Conservation (phyloP, 2,113 vertebrate species). For the Calidris pygmaea region DNA sequence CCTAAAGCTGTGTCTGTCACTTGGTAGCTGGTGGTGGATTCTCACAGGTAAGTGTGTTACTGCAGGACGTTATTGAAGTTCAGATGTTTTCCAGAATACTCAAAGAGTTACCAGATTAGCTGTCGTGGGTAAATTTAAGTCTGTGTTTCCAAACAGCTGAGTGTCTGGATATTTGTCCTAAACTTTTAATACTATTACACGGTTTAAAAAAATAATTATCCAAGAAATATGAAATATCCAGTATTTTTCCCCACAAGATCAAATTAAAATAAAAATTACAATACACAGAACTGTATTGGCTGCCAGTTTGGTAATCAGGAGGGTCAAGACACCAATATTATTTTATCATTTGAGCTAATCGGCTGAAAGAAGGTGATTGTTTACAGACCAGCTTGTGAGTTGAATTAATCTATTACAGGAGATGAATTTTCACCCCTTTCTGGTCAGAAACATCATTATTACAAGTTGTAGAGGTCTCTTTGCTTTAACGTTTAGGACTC, state of each 20-base stretch:
- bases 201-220: not conserved
- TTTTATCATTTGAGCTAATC: not conserved
- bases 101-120: not conserved
- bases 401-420: not conserved
- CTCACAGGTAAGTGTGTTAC: not conserved
- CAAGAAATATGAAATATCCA: not conserved
- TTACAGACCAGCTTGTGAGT: not conserved
- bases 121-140: not conserved
- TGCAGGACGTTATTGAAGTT: not conserved
- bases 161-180: not conserved
- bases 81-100: slow-evolving; percentile 38
- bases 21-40: not conserved
- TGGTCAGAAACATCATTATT: not conserved
- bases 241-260: not conserved
- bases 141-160: not conserved
- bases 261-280: not conserved
- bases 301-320: not conserved
- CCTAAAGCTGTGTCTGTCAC: not conserved
- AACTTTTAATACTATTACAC: not conserved
- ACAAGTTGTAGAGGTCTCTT: not conserved
- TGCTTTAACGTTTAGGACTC: not conserved
- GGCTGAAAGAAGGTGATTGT: not conserved
- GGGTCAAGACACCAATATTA: not conserved
- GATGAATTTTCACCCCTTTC: not conserved
- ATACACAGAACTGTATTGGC: not conserved